Conservation (phyloP, 2,888 invertebrate genomes). For the Pandemis cinnamomeana region DNA sequence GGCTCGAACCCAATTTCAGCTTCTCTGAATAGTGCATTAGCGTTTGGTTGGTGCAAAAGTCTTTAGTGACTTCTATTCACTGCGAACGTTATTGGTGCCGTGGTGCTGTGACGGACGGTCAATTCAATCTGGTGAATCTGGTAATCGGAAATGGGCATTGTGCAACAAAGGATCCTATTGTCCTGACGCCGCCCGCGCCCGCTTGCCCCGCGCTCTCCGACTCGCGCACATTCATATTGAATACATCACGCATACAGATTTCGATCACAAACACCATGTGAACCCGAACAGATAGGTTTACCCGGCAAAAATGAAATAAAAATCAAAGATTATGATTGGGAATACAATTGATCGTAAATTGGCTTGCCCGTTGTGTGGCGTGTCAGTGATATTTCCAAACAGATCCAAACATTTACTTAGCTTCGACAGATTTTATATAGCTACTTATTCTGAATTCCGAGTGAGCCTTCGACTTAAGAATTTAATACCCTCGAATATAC, state of each 20-base stretch:
- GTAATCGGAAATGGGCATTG: slow-evolving; percentile 84
- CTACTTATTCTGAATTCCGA: not conserved
- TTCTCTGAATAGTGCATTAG: slow-evolving; percentile 11
- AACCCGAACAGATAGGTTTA: slow-evolving; percentile 10
- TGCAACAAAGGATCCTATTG: slow-evolving; percentile 81
- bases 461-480: slow-evolving; percentile 1
- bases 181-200: slow-evolving; percentile 51
- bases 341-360: not conserved
- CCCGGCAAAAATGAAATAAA: not conserved
- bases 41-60: slow-evolving; percentile 21
- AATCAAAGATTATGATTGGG: slow-evolving; percentile 1
- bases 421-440: not conserved
- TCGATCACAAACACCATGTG: slow-evolving; percentile 46
- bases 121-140: slow-evolving; percentile 77
- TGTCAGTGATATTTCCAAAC: not conserved
- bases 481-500: slow-evolving; percentile 6
- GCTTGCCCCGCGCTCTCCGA: slow-evolving; percentile 49
- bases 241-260: slow-evolving; percentile 47
- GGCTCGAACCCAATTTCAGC: slow-evolving; percentile 1
- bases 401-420: not conserved
- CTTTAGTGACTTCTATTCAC: slow-evolving; percentile 46
- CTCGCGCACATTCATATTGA: slow-evolving; percentile 67
- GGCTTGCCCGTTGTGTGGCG: not conserved
- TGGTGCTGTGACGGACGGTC: slow-evolving; percentile 71
- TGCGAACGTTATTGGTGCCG: slow-evolving; percentile 65